Conservation (phyloP, 2,888 invertebrate species). For the Drosophila limbata region DNA sequence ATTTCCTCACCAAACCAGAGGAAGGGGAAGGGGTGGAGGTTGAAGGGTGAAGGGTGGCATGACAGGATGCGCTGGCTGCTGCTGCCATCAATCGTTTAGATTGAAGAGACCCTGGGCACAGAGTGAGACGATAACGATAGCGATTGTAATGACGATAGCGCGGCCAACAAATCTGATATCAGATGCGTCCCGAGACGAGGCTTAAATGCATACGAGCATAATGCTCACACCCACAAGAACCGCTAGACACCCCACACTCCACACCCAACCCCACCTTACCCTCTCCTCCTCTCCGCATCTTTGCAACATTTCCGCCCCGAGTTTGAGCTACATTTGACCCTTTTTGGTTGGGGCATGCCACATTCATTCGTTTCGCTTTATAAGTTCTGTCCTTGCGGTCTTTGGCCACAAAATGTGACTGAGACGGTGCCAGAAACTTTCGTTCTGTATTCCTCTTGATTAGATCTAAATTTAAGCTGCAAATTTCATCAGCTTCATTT, state of each 20-base stretch:
- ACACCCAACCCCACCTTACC: no score
- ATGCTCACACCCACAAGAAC: constrained; percentile 59
- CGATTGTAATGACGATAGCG: constrained; percentile 53
- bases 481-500: constrained; percentile 15
- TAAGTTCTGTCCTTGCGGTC: constrained; percentile 53
- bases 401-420: constrained; percentile 20
- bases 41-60: not conserved
- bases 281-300: not conserved
- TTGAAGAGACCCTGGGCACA: constrained; percentile 56
- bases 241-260: constrained; percentile 12
- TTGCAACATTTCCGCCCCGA: not conserved
- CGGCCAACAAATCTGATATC: constrained; percentile 73
- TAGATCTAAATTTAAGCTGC: constrained; percentile 10
- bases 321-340: constrained; percentile 34
- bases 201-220: constrained; percentile 60
- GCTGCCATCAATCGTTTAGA: constrained; percentile 74
- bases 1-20: constrained; percentile 72
- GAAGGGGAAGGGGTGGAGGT: not conserved
- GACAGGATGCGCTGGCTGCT: constrained; percentile 19
- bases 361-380: constrained; percentile 55
- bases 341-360: constrained; percentile 26
- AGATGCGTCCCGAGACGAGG: constrained; percentile 72
- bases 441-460: not conserved
- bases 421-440: constrained; percentile 7
- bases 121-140: constrained; percentile 19